Base-by-base conservation (phyloP, 2,888 invertebrate species). In the Gnatocerus cornutus region DNA sequence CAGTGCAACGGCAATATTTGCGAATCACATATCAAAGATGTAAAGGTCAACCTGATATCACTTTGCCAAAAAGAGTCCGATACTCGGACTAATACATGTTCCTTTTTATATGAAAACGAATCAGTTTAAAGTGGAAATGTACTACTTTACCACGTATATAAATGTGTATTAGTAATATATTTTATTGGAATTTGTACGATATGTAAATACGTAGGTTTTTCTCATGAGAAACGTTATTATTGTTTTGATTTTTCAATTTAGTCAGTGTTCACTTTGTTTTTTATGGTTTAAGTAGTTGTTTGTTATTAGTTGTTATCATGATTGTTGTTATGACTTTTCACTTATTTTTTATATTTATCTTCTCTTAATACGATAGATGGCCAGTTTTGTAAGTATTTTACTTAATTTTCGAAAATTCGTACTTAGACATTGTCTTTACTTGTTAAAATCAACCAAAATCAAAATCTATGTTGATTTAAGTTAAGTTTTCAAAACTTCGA, bases 21-120 rank as follows among this genome's bases (percentile, higher is more conserved):
- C 48, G 48, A 64, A 67, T 66, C 68, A 69, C 76, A 77, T 76
- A 77, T 76, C 76, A 74, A 62, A 68, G 67, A 70, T 71, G 71
- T 61, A 72, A 71, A 68, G 58, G 71, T 59, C 71, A 74, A 76
- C 75, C 74, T 75, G 72, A 78, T 79, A 77, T 78, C 77, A 77
- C 75, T 74, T 78, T 75, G 77, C 77, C 78, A 78, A 77, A 78
- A 76, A 66, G 71, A 71, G 74, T 75, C 50, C 58, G 75, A 75
- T 75, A 74, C 77, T 76, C 78, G 75, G 74, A 75, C 73, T 72
- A 77, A 75, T 77, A 76, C 75, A 81, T 81, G 82, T 82, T 82
- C 82, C 82, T 82, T 81, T 81, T 81, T 80, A 78, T 82, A 80
- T 79, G 73, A 76, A 69, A 71, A 68, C 66, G 69, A 74, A 69